phyloP scores from a whole-genome alignment of 1,140 invertebrate genomes.

The Lasioglossum albipes region DNA sequence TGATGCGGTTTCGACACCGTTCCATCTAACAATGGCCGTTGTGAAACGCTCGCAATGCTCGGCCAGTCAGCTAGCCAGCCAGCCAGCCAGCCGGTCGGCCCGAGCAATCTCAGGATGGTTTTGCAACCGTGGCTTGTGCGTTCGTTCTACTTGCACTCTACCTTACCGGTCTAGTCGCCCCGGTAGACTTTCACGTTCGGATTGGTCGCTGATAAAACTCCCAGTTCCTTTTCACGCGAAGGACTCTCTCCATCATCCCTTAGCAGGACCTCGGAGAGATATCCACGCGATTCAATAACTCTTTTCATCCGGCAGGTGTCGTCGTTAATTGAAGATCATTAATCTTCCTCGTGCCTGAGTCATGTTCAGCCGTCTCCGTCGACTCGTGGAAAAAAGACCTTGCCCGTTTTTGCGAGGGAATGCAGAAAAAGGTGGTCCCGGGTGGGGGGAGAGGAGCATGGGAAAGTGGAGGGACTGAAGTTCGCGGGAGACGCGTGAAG shows the following conservation, averaged over 20 bases:
- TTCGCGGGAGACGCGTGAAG: constrained; percentile 30
- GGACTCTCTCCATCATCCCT: too few relatives aligned
- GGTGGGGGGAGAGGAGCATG: background rate
- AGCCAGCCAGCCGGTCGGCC: constrained; percentile 16
- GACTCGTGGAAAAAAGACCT: background rate
- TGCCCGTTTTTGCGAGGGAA: background rate
- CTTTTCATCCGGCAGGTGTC: background rate
- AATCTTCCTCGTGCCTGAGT: background rate
- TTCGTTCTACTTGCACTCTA: constrained; percentile 72
- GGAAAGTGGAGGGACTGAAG: constrained; percentile 13
- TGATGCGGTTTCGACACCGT: constrained; percentile 71
- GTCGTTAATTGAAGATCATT: background rate
- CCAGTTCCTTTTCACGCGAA: too few relatives aligned
- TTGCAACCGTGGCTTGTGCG: constrained; percentile 68
- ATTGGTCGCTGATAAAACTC: too few relatives aligned
- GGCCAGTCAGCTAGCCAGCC: constrained; percentile 33
- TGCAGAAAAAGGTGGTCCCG: background rate
- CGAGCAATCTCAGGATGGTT: constrained; percentile 69
- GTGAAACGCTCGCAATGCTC: constrained; percentile 65
- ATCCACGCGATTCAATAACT: too few relatives aligned
- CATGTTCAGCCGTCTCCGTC: background rate
- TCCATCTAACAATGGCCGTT: constrained; percentile 72
- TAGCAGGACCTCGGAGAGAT: too few relatives aligned
- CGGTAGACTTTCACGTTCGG: constrained; percentile 63
- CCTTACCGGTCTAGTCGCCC: constrained; percentile 48